Evolutionary conservation across 2,888 invertebrate genomes (phyloP).

Genomic region (Macaria liturata): DNA sequence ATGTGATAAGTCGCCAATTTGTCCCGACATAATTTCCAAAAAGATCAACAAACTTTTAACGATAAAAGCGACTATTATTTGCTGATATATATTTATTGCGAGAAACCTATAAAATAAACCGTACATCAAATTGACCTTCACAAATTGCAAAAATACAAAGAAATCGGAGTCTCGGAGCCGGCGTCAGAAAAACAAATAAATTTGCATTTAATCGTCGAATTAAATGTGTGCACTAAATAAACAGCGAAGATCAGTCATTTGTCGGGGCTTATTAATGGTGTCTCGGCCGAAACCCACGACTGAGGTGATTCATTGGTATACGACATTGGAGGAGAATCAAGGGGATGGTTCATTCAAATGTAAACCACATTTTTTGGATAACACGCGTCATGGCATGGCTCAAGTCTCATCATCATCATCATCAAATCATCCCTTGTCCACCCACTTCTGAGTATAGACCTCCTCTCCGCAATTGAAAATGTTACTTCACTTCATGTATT

Average conservation of each 20-base stretch:
- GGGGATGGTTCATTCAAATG: no score
- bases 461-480: no score
- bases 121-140: constrained; percentile 20
- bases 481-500: no score
- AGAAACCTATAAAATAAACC: constrained; percentile 20
- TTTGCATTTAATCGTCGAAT: constrained; percentile 23
- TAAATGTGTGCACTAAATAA: constrained; percentile 31
- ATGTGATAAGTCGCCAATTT: background rate
- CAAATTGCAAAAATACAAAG: constrained; percentile 19
- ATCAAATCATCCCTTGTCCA: no score
- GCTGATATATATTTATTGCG: background rate
- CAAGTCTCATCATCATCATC: no score
- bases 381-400: no score
- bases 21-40: constrained; percentile 11
- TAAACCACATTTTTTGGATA: no score
- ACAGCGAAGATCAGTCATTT: constrained; percentile 44
- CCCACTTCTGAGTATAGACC: no score
- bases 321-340: no score
- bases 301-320: constrained; percentile 31
- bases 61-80: constrained; percentile 1
- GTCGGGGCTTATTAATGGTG: constrained; percentile 44
- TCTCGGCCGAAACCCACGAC: constrained; percentile 23
- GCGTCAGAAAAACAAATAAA: constrained; percentile 30
- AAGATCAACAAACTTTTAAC: constrained; percentile 3
- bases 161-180: constrained; percentile 15